Evolutionary conservation across 2,888 invertebrate genomes (phyloP).

Genomic region (Camponotus fellah): DNA sequence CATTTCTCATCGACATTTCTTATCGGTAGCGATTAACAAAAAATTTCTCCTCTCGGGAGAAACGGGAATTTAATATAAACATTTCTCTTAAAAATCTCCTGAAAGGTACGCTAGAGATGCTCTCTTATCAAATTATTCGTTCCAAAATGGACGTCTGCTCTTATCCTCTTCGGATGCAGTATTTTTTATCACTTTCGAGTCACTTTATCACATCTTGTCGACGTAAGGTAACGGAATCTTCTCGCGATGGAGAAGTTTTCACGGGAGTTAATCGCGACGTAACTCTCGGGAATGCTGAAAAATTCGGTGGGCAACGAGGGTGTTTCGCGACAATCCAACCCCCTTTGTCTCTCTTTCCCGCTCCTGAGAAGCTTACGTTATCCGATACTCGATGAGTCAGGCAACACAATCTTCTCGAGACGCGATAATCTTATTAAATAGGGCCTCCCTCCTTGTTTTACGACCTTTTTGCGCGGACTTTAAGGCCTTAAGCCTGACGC

Average conservation of each 20-base stretch:
- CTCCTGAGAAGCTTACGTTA: conserved; percentile 77
- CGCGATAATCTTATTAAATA: conserved; percentile 82
- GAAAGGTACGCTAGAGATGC: not conserved
- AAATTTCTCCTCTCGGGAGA: not conserved
- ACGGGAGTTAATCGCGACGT: conserved; percentile 45
- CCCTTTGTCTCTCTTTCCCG: conserved; percentile 9
- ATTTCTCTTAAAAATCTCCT: conserved; percentile 6
- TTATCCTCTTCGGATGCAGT: conserved; percentile 9
- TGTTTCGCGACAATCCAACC: conserved; percentile 33
- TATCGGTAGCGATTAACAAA: conserved; percentile 14
- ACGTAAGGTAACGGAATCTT: conserved; percentile 14
- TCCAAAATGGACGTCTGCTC: not conserved
- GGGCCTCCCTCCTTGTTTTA: conserved; percentile 80
- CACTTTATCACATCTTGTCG: conserved; percentile 21
- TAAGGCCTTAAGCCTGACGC: conserved; percentile 78
- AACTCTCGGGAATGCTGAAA: conserved; percentile 36
- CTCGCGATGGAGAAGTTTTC: not conserved
- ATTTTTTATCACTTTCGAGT: conserved; percentile 24
- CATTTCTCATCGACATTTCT: not conserved
- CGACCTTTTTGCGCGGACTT: conserved; percentile 78
- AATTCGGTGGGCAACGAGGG: conserved; percentile 44
- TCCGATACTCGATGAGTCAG: conserved; percentile 78
- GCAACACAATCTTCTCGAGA: conserved; percentile 80
- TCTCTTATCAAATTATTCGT: conserved; percentile 30
- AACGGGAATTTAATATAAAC: not conserved